phyloP scores from a whole-genome alignment of 2,888 invertebrate genomes.

The Diachrysia chrysitis region DNA sequence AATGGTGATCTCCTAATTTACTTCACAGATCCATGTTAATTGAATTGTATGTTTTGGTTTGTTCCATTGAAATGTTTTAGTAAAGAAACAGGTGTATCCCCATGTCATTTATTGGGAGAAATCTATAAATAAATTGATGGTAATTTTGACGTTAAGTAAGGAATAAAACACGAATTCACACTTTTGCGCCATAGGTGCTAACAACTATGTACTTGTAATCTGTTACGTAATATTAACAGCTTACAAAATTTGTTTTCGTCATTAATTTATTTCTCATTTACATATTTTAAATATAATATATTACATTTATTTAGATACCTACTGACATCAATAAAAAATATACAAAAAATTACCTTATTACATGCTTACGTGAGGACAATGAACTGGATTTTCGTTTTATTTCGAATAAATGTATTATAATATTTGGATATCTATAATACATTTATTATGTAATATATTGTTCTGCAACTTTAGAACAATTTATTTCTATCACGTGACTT shows the following conservation, averaged over 20 bases:
- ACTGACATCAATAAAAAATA: not conserved
- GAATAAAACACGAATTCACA: not conserved
- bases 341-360: not conserved
- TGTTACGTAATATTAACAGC: not conserved
- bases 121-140: not conserved
- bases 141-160: not conserved
- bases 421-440: not conserved
- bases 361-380: not conserved
- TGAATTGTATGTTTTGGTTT: conserved; percentile 35
- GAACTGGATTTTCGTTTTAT: too few relatives aligned
- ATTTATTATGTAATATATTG: not conserved
- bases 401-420: not conserved
- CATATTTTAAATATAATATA: not conserved
- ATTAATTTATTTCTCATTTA: not conserved
- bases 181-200: not conserved
- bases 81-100: conserved; percentile 12
- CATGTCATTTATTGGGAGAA: not conserved
- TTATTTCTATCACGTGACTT: not conserved
- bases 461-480: not conserved
- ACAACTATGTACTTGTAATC: not conserved
- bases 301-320: not conserved
- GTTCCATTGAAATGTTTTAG: conserved; percentile 5
- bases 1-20: conserved; percentile 27
- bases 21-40: conserved; percentile 50
- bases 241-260: not conserved